Evolutionary conservation across 2,888 invertebrate species (phyloP).

Genomic region (Metopia argyrocephala): DNA sequence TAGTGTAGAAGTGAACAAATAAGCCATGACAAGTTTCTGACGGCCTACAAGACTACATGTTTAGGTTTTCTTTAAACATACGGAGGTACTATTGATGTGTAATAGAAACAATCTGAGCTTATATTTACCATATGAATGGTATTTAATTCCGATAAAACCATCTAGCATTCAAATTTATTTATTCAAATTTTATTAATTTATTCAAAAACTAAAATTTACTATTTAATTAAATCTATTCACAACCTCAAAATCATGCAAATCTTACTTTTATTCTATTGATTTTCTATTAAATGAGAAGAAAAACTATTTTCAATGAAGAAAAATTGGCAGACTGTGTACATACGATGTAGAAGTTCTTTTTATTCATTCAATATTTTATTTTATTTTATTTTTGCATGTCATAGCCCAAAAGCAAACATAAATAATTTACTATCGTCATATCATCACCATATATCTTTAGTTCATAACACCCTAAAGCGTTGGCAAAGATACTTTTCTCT

Average conservation of each 20-base stretch:
- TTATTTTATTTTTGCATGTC: neutral
- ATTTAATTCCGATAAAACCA: too few relatives aligned
- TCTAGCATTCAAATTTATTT: too few relatives aligned
- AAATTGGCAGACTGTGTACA: constrained; percentile 54
- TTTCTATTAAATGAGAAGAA: constrained; percentile 34
- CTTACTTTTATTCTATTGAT: constrained; percentile 28
- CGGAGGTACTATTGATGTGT: too few relatives aligned
- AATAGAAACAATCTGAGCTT: too few relatives aligned
- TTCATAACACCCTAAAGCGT: constrained; percentile 54
- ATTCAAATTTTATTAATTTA: too few relatives aligned
- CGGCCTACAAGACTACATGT: too few relatives aligned
- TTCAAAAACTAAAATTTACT: too few relatives aligned
- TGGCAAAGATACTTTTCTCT: constrained; percentile 10
- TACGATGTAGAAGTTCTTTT: neutral
- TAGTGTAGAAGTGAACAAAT: too few relatives aligned
- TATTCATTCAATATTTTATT: too few relatives aligned
- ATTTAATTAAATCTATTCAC: neutral
- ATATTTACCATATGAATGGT: too few relatives aligned
- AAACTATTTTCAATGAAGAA: constrained; percentile 30
- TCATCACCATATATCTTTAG: constrained; percentile 51
- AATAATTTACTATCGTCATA: constrained; percentile 60
- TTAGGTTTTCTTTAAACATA: too few relatives aligned
- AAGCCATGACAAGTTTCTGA: too few relatives aligned
- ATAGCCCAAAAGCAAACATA: constrained; percentile 46
- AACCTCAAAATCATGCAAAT: neutral